phyloP scores from a whole-genome alignment of 2,888 invertebrate species.

The Patella caerulea region DNA sequence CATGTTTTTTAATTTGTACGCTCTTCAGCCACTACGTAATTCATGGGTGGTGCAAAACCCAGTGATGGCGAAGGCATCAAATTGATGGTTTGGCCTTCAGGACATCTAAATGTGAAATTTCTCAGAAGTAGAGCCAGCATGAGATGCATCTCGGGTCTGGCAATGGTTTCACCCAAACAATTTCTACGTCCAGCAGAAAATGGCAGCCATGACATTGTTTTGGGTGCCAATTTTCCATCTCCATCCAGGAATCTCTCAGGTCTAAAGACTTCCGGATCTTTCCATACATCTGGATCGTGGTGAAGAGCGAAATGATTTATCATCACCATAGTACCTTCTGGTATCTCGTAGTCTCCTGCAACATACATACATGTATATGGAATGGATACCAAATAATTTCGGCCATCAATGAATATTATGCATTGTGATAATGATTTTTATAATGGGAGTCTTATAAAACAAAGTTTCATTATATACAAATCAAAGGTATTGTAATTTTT shows the following conservation, averaged over 20 bases:
- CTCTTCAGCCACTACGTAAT: too few species aligned
- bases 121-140: conserved; percentile 18
- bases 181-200: conserved; percentile 58
- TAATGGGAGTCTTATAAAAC: too few species aligned
- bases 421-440: too few species aligned
- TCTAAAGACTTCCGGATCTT: conserved; percentile 49
- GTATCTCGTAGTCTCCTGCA: conserved; percentile 38
- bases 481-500: too few species aligned
- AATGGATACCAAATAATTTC: too few species aligned
- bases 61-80: too few species aligned
- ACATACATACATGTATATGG: too few species aligned
- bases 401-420: too few species aligned
- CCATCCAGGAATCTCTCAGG: conserved; percentile 57
- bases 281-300: conserved; percentile 52
- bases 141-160: conserved; percentile 54
- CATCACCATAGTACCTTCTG: conserved; percentile 48
- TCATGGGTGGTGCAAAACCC: too few species aligned
- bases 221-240: conserved; percentile 49
- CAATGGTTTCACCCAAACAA: conserved; percentile 58
- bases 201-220: conserved; percentile 54
- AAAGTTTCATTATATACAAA: too few species aligned
- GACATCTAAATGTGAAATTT: neutral
- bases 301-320: conserved; percentile 55
- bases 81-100: too few species aligned
- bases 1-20: too few species aligned